Evolutionary conservation across 2,888 invertebrate species (phyloP), one percentile per base, ranked within the genome.

Genomic region (Ctenicera cuprea): DNA sequence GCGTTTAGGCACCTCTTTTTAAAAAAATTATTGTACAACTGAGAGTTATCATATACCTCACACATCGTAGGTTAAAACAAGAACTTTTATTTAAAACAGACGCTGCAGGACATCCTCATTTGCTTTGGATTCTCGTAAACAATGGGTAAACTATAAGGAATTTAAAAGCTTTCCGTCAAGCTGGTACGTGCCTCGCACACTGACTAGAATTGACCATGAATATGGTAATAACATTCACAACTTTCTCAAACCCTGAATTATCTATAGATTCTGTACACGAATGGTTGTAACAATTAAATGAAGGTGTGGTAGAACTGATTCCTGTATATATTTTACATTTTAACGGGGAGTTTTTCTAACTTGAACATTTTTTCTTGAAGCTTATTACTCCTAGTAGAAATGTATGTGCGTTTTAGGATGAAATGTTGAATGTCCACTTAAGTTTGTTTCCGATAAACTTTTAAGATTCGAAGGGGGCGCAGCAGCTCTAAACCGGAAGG

Each of bases 101-200:
- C 61, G 14, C 48, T 62, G 30, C 71, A 64, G 71, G 71, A 71
- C 71, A 64, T 64, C 71, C 50, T 70, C 64, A 70, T 71, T 64
- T 71, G 57, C 57, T 38, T 43, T 20, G 50, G 57, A 63, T 71
- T 33, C 38, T 65, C 64, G 77, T 80, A 83, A 84, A 83, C 82
- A 83, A 83, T 80, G 79, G 77, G 9, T 57, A 64, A 73, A 73
- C 79, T 74, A 79, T 79, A 78, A 81, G 80, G 81, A 81, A 83
- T 82, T 82, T 81, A 81, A 82, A 82, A 77, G 80, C 81, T 80
- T 83, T 81, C 81, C 82, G 80, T 80, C 82, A 82, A 52, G 82
- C 78, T 80, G 26, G 82, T 81, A 83, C 83, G 84, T 84, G 83
- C 80, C 77, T 79, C 74, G 82, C 81, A 83, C 77, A 65, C 72